These are phyloP conservation scores for Apamea crenata DNA, from an alignment of 2,888 invertebrate genomes.

Conservation along the genomic window DNA sequence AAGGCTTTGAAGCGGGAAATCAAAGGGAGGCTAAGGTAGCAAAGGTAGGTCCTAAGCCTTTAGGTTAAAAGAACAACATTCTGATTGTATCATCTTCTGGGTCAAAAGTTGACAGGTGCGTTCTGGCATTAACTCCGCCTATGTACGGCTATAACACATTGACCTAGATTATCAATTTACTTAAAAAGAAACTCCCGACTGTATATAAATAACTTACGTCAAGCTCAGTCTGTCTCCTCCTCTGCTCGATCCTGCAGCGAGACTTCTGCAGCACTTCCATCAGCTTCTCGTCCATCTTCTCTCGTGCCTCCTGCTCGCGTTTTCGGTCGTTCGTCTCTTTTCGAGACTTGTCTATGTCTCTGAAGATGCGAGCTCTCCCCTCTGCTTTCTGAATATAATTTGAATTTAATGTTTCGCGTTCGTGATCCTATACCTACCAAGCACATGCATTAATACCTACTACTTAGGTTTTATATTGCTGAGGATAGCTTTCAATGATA, in stretches of 20 bases:
- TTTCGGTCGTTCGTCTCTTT: conserved; percentile 70
- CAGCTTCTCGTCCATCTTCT: conserved; percentile 80
- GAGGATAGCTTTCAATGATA: conserved; percentile 1
- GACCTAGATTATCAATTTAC: neutral
- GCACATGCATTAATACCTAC: neutral
- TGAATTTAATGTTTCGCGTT: neutral
- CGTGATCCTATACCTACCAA: neutral
- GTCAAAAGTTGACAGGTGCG: neutral
- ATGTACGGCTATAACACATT: too few species aligned
- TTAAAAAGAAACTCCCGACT: neutral
- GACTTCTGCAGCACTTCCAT: conserved; percentile 76
- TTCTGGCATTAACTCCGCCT: neutral
- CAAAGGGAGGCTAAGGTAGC: neutral
- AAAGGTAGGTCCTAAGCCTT: neutral
- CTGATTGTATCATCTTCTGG: neutral
- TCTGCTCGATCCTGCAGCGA: conserved; percentile 71
- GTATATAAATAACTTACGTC: conserved; percentile 70
- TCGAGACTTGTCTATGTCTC: conserved; percentile 77
- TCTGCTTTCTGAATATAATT: conserved; percentile 70
- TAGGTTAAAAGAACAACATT: neutral
- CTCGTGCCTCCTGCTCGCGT: conserved; percentile 74
- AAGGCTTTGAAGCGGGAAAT: neutral
- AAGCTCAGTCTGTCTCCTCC: conserved; percentile 76
- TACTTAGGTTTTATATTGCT: neutral
- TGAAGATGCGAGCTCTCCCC: conserved; percentile 79